phyloP scores from a whole-genome alignment of 2,797 vertebrate species.

The Pteronotus mesoamericanus region DNA sequence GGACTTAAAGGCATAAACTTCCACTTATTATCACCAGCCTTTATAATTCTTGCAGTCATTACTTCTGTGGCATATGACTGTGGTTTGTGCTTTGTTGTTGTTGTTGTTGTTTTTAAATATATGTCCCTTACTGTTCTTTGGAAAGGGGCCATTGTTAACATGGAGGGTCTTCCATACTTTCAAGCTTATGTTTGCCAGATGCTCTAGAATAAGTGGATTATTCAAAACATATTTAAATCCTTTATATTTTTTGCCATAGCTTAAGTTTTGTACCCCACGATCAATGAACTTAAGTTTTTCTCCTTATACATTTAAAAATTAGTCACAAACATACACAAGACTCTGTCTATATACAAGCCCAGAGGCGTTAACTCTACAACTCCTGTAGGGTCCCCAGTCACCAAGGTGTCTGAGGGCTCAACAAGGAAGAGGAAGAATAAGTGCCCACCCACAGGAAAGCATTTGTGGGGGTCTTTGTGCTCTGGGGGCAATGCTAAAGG shows the following conservation, averaged over 20 bases:
- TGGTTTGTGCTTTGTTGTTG: slow-evolving; percentile 22
- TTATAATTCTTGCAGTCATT: not conserved
- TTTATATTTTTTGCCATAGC: not conserved
- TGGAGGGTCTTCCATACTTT: slow-evolving; percentile 45
- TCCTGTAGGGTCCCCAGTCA: not conserved
- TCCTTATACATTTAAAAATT: slow-evolving; percentile 13
- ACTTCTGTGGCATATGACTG: slow-evolving; percentile 14
- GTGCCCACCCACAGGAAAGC: not conserved
- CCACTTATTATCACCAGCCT: not conserved
- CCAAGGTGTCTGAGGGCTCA: not conserved
- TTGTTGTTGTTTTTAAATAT: slow-evolving; percentile 48
- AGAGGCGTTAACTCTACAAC: not conserved
- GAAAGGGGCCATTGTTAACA: slow-evolving; percentile 62
- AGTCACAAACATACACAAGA: not conserved
- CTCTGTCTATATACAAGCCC: not conserved
- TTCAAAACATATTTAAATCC: slow-evolving; percentile 64
- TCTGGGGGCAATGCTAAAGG: not conserved
- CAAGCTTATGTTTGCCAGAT: slow-evolving; percentile 69
- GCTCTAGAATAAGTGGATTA: slow-evolving; percentile 54
- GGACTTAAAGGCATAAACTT: slow-evolving; percentile 34
- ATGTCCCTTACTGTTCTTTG: slow-evolving; percentile 57
- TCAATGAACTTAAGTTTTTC: slow-evolving; percentile 14
- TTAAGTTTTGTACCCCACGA: slow-evolving; percentile 26
- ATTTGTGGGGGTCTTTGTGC: not conserved
- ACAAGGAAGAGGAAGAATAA: not conserved